These are phyloP conservation scores for Caretta caretta DNA, from an alignment of 2,113 vertebrate species.

Conservation along the genomic window DNA sequence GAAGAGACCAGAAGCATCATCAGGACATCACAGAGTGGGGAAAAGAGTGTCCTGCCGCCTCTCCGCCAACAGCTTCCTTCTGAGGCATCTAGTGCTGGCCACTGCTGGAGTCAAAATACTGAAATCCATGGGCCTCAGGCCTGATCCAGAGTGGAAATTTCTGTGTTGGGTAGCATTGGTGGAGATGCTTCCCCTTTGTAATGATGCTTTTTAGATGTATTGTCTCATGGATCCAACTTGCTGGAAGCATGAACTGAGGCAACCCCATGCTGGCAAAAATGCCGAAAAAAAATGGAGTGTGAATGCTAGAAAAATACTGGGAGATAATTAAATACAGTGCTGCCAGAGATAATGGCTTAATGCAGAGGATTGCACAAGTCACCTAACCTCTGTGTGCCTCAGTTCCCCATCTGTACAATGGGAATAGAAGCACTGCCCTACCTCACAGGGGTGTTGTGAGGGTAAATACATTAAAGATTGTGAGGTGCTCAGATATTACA, in stretches of 20 bases:
- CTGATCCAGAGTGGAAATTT: background rate
- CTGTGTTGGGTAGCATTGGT: background rate
- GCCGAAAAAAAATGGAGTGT: background rate
- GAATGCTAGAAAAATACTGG: background rate
- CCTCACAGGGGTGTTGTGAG: background rate
- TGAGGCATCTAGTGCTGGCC: background rate
- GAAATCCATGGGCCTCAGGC: background rate
- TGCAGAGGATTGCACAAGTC: background rate
- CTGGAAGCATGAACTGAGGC: background rate
- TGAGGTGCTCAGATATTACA: background rate
- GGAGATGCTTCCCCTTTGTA: background rate
- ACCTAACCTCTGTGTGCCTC: background rate
- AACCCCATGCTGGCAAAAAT: background rate
- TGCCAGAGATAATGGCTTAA: background rate
- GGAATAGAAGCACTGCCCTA: background rate
- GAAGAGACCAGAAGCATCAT: background rate
- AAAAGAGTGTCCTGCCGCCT: background rate
- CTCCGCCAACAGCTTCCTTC: background rate
- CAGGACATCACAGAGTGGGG: background rate
- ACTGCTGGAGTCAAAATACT: background rate
- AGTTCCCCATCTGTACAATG: background rate
- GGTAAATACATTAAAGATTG: background rate
- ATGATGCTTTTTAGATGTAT: background rate
- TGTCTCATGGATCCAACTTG: background rate
- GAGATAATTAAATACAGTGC: background rate